phyloP scores from a whole-genome alignment of 2,888 invertebrate genomes.

The Synergus japonicus region DNA sequence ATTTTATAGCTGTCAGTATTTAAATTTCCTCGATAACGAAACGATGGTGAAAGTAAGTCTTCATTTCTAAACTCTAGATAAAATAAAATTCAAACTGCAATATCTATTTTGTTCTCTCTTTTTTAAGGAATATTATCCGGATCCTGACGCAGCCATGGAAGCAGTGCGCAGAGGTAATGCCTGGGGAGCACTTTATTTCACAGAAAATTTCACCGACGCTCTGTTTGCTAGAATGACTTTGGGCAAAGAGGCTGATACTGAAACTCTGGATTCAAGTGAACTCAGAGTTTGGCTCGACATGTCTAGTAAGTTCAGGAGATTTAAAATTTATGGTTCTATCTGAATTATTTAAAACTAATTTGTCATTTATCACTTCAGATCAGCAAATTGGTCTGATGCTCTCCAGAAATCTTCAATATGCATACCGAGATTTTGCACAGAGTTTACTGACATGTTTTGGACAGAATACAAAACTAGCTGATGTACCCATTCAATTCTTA shows the following conservation, averaged over 20 bases:
- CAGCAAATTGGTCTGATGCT: conserved; percentile 96
- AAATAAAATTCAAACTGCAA: not conserved
- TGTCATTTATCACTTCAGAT: conserved; percentile 78
- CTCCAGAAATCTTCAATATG: conserved; percentile 90
- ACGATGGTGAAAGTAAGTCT: conserved; percentile 83
- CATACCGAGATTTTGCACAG: conserved; percentile 90
- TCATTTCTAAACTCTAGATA: conserved; percentile 6
- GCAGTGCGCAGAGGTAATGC: conserved; percentile 88
- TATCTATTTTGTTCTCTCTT: not conserved
- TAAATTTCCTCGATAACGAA: conserved; percentile 85
- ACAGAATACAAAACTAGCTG: conserved; percentile 91
- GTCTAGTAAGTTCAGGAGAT: conserved; percentile 83
- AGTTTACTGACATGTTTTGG: conserved; percentile 85
- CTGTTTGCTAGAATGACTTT: conserved; percentile 89
- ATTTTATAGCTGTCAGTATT: conserved; percentile 88
- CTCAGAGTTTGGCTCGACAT: conserved; percentile 94
- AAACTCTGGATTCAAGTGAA: conserved; percentile 91
- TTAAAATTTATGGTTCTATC: not conserved
- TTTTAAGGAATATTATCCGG: conserved; percentile 81
- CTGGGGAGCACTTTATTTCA: conserved; percentile 94
- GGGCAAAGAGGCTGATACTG: conserved; percentile 90
- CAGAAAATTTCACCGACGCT: conserved; percentile 93
- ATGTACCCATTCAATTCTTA: conserved; percentile 92
- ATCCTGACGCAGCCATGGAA: conserved; percentile 83
- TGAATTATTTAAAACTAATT: not conserved